Evolutionary conservation across 2,797 vertebrate genomes (phyloP).

Genomic region (Paratrypauchen microcephalus): DNA sequence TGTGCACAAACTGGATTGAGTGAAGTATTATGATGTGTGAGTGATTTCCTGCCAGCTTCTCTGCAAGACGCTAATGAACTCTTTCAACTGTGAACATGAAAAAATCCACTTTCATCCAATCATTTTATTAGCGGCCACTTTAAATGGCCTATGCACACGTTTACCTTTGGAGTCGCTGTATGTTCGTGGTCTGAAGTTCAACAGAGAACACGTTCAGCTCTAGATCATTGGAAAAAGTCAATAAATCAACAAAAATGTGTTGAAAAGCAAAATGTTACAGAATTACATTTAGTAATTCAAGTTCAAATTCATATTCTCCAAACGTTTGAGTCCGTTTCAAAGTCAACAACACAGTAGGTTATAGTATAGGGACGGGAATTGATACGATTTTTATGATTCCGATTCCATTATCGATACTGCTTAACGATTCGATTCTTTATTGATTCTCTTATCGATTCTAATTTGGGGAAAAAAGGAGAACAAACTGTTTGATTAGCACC

Average conservation of each 20-base stretch:
- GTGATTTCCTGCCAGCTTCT: conserved; percentile 52
- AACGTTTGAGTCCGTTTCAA: neutral
- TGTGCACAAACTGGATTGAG: conserved; percentile 44
- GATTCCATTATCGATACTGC: too few relatives aligned
- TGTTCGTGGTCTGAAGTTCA: neutral
- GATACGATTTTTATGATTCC: too few relatives aligned
- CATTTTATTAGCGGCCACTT: conserved; percentile 1
- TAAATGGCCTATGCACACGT: conserved; percentile 14
- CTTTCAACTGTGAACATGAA: conserved; percentile 42
- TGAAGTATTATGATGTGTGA: conserved; percentile 49
- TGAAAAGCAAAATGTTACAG: neutral
- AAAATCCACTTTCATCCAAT: conserved; percentile 22
- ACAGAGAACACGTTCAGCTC: neutral
- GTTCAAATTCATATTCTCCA: neutral
- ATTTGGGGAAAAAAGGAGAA: too few relatives aligned
- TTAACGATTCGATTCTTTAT: too few relatives aligned
- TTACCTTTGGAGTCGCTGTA: neutral
- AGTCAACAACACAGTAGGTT: too few relatives aligned
- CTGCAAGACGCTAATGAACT: conserved; percentile 43
- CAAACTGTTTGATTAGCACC: too few relatives aligned
- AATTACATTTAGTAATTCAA: too few relatives aligned
- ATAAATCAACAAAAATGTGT: neutral
- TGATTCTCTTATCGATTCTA: too few relatives aligned
- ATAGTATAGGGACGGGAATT: too few relatives aligned
- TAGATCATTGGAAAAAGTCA: neutral